phyloP scores from a whole-genome alignment of 2,113 vertebrate genomes.

The Columba janthina region DNA sequence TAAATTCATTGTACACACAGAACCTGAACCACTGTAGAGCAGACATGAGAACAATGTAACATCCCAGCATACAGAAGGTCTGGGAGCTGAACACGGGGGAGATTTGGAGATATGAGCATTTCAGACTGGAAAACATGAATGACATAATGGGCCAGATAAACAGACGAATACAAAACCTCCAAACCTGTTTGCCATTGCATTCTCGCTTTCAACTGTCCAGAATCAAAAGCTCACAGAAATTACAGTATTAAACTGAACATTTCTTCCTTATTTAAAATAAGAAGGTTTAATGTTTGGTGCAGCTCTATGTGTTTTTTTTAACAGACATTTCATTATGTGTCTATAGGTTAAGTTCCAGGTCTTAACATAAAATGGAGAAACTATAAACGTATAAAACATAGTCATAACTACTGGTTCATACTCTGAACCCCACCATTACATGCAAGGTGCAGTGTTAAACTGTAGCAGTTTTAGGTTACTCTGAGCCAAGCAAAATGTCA shows the following conservation, averaged over 20 bases:
- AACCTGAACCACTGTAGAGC: neutral
- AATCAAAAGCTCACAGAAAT: neutral
- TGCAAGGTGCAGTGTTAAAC: neutral
- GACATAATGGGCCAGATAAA: neutral
- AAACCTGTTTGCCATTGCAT: neutral
- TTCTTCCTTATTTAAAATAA: neutral
- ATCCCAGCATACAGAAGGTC: neutral
- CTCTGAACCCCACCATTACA: neutral
- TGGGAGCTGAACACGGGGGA: neutral
- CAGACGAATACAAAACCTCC: neutral
- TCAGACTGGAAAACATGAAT: neutral
- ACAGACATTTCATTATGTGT: neutral
- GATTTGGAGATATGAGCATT: neutral
- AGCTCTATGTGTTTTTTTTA: neutral
- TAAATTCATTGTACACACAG: neutral
- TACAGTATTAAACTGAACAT: neutral
- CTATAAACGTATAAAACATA: neutral
- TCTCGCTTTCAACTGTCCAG: neutral
- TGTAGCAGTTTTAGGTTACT: neutral
- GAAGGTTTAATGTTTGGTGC: neutral
- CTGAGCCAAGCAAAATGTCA: neutral
- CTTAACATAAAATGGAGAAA: neutral
- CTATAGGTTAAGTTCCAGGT: neutral
- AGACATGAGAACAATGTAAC: accelerated
- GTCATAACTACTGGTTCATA: neutral